phyloP scores from a whole-genome alignment of 1,140 invertebrate species.

The Cyphomyrmex costatus region DNA sequence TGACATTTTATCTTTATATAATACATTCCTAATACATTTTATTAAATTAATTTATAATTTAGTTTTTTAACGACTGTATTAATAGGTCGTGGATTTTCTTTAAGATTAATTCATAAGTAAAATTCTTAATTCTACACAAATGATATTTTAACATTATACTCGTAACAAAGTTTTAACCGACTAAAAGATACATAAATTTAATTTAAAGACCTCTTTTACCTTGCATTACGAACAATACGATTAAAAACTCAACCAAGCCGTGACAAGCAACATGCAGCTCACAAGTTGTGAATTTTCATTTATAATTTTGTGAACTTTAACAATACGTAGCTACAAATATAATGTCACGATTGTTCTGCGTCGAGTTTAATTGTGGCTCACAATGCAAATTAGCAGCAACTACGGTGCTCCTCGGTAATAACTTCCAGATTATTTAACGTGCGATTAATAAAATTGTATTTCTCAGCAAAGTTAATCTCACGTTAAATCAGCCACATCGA shows the following conservation, averaged over 20 bases:
- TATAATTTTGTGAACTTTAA: conserved; percentile 23
- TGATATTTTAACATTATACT: background rate
- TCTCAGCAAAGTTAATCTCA: conserved; percentile 40
- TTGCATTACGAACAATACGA: background rate
- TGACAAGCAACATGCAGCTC: background rate
- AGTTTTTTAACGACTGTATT: background rate
- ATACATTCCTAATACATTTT: background rate
- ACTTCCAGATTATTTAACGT: conserved; percentile 65
- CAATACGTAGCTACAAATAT: conserved; percentile 13
- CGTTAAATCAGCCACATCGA: conserved; percentile 60
- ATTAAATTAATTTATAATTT: background rate
- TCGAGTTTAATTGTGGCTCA: conserved; percentile 60
- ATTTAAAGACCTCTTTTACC: conserved; percentile 14
- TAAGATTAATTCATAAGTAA: background rate
- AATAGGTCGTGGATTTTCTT: background rate
- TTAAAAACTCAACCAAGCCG: conserved; percentile 15
- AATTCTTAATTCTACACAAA: background rate
- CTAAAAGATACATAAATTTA: conserved; percentile 30
- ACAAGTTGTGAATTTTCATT: conserved; percentile 38
- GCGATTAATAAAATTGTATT: conserved; percentile 66
- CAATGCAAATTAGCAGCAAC: conserved; percentile 67
- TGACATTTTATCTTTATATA: background rate
- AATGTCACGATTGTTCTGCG: conserved; percentile 14
- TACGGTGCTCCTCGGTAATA: conserved; percentile 63
- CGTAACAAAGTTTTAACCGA: conserved; percentile 16